phyloP scores from a whole-genome alignment of 2,797 vertebrate species.

The Sebastes taczanowskii region DNA sequence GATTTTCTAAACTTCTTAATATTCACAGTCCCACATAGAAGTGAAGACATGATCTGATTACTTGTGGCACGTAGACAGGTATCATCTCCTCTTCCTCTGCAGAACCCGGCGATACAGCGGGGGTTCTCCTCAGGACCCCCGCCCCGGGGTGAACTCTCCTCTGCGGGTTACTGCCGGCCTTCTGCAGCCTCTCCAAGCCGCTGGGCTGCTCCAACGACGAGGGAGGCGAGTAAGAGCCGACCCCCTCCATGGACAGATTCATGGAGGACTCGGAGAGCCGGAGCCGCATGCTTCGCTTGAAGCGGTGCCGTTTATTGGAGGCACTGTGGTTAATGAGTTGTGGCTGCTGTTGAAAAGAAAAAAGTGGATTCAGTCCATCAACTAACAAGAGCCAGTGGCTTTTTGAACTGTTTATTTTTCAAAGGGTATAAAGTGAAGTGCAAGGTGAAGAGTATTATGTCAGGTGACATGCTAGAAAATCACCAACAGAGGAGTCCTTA shows the following conservation, averaged over 20 bases:
- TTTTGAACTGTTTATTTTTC: background rate
- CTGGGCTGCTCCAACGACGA: conserved; percentile 52
- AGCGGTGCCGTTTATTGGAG: conserved; percentile 87
- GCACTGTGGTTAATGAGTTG: conserved; percentile 76
- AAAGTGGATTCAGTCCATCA: background rate
- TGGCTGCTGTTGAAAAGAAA: conserved; percentile 38
- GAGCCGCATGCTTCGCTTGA: conserved; percentile 89
- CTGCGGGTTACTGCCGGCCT: conserved; percentile 50
- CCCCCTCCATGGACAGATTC: conserved; percentile 85
- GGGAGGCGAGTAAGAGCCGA: conserved; percentile 77
- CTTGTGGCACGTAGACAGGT: conserved; percentile 65
- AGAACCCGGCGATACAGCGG: conserved; percentile 79
- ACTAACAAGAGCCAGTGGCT: background rate
- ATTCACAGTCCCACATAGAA: background rate
- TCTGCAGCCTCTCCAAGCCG: conserved; percentile 61
- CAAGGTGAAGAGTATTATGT: background rate
- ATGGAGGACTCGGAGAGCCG: conserved; percentile 90
- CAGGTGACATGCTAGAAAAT: background rate
- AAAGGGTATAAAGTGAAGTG: background rate
- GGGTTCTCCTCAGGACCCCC: conserved; percentile 78
- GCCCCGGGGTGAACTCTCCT: conserved; percentile 73
- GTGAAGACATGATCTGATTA: conserved; percentile 26
- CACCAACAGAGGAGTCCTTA: background rate
- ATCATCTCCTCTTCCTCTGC: conserved; percentile 82
- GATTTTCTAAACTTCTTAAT: background rate